Base-by-base conservation (phyloP, 2,797 vertebrate species). In the Nannoperca obscura region DNA sequence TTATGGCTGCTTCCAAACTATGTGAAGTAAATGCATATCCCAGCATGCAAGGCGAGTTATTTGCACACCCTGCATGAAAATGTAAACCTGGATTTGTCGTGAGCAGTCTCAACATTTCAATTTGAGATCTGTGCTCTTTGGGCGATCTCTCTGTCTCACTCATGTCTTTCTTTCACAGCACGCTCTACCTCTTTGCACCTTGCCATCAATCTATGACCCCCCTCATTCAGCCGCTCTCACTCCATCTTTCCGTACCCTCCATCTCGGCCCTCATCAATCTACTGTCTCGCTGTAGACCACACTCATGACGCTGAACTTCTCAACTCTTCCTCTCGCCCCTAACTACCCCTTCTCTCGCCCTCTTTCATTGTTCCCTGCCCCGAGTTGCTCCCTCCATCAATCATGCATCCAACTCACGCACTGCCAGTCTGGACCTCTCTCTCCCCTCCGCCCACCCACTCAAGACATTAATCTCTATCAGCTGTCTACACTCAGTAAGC, bases 391-490 rank as follows among this genome's bases (percentile, higher is more conserved):
- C 70, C 34, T 80, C 91, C 73, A 93, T 94, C 91, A 87, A 89
- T 93, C 93, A 91, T 62, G 74, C 74, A 83, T 83, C 87, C 86
- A 81, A 36, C 88, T 89, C 86, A 88, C 82, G 74, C 79, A 24
- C 85, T 82, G 84, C 78, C 80, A 89, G 83, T 84, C 86, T 86
- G 82, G 74, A 87, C 83, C 81, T 81, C 74, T 80, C 71, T 62
- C 77, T 75, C 69, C 76, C 74, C 58, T 78, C 85, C 49, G 53
- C 85, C 87, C 88, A 90, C 91, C 86, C 81, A 82, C 82, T 80
- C 81, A 36, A 86, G 73, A 88, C 91, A 94, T 94, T 92, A 86
- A 94, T 94, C 92, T 93, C 91, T 84, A 94, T 93, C 90, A 91
- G 79, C 87, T 89, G 88, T 91, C 91, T 73, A 70, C 86, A 71